phyloP scores from a whole-genome alignment of 2,113 vertebrate genomes.

The Chunga burmeisteri region DNA sequence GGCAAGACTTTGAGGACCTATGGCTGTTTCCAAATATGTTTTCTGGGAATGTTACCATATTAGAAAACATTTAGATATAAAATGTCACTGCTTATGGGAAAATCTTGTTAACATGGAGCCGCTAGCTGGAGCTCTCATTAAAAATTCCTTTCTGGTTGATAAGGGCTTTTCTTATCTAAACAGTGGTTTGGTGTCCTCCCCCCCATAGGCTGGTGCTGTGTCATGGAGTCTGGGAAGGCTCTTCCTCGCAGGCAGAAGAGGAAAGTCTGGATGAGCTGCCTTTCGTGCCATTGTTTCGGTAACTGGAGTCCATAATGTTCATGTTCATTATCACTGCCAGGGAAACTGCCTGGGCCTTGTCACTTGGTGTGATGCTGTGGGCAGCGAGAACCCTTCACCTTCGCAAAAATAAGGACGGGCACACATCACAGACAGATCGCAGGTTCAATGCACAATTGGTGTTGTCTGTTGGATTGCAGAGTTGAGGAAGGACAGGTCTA shows the following conservation, averaged over 20 bases:
- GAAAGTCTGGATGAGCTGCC: not conserved
- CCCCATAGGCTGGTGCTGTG: not conserved
- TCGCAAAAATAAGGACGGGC: not conserved
- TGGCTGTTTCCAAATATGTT: not conserved
- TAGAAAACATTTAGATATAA: constrained; percentile 10
- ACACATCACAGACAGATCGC: not conserved
- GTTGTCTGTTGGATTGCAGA: not conserved
- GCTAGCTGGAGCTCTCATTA: not conserved
- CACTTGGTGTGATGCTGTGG: accelerated
- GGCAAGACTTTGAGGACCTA: not conserved
- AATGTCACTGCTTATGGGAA: not conserved
- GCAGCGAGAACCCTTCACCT: not conserved
- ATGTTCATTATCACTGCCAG: not conserved
- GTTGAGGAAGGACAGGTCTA: not conserved
- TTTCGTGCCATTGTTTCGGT: not conserved
- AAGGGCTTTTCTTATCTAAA: constrained; percentile 56
- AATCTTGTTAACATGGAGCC: constrained; percentile 58
- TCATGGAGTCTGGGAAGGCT: not conserved
- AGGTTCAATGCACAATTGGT: not conserved
- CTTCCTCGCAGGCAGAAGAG: not conserved
- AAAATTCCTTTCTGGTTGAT: constrained; percentile 58
- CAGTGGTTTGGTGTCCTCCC: constrained; percentile 25
- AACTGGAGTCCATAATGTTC: not conserved
- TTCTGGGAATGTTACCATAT: constrained; percentile 26
- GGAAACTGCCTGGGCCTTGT: accelerated